These are phyloP conservation scores for Myotis findleyi DNA, from an alignment of 2,797 vertebrate genomes.

Conservation along the genomic window DNA sequence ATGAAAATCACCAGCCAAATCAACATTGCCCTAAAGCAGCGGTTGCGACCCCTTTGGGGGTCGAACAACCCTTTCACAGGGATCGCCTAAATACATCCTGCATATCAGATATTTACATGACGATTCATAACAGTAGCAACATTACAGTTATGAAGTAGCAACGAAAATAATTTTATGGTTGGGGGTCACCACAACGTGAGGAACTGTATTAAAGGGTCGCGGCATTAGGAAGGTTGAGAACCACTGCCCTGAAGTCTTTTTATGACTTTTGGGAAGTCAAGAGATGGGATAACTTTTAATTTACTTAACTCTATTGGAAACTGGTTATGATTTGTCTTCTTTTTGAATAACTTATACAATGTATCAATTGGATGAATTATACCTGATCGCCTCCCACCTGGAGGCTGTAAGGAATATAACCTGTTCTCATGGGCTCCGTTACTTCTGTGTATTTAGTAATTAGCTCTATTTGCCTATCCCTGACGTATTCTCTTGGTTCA, in stretches of 20 bases:
- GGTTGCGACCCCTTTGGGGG: too few species aligned
- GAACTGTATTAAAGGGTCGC: too few species aligned
- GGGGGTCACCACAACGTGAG: too few species aligned
- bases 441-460: neutral
- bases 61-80: too few species aligned
- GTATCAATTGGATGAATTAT: neutral
- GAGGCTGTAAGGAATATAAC: neutral
- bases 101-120: too few species aligned
- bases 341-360: neutral
- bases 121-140: too few species aligned
- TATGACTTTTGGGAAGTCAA: conserved; percentile 9
- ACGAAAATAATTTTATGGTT: too few species aligned
- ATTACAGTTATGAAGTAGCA: too few species aligned
- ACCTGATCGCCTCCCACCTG: neutral
- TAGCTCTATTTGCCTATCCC: neutral
- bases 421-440: neutral
- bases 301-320: conserved; percentile 26
- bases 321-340: neutral
- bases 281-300: conserved; percentile 7
- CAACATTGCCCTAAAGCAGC: neutral
- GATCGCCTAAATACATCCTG: too few species aligned
- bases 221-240: too few species aligned
- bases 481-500: neutral
- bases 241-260: neutral
- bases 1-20: conserved; percentile 28